Base-by-base conservation (phyloP, 1,140 invertebrate species). In the Vollenhovia emeryi region DNA sequence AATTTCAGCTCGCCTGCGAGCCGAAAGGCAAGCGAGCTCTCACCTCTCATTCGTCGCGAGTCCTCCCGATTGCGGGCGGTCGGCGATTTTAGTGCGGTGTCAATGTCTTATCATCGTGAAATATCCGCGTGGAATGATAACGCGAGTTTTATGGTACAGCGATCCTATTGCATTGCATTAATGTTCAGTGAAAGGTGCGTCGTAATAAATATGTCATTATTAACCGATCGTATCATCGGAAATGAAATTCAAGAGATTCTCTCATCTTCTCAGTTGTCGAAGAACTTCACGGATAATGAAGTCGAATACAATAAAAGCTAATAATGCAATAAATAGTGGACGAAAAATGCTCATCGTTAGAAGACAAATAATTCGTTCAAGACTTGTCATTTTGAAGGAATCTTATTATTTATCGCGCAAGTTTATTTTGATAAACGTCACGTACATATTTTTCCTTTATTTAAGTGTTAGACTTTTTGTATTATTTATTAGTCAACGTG, bases 1-100 rank as follows among this genome's bases (percentile, higher is more conserved):
- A 80, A 80, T 71, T 80, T 69, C 18, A 43, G 50, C 52, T 43
- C 9, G 24, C 13, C n/a, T 21, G 50, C 33, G 33, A 55, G 50
- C 15, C 55, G 48, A 40, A 13, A 64, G 27, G 30, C 21, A 66
- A 7, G n/a, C 43, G 45, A 80, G 27, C 43, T 24, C 21, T 13
- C 21, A 13, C 5, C n/a, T n/a, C n/a, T n/a, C 62, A 69, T 40
- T 27, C 36, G 33, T 71, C 64, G 64, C 78, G 21, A 71, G 15
- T 55, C 36, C 36, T 55, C 15, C 9, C 30, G 15, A 43, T 80
- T 43, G 55, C 24, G 24, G 57, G 43, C 24, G 24, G 0, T 1
- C 36, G 27, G 2, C 64, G 18, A 24, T 55, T 43, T 48, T 21
- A n/a, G n/a, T n/a, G n/a, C 33, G 24, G 8, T 45, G 15, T 55